phyloP scores from a whole-genome alignment of 2,113 vertebrate species.

The Burhinus oedicnemus region DNA sequence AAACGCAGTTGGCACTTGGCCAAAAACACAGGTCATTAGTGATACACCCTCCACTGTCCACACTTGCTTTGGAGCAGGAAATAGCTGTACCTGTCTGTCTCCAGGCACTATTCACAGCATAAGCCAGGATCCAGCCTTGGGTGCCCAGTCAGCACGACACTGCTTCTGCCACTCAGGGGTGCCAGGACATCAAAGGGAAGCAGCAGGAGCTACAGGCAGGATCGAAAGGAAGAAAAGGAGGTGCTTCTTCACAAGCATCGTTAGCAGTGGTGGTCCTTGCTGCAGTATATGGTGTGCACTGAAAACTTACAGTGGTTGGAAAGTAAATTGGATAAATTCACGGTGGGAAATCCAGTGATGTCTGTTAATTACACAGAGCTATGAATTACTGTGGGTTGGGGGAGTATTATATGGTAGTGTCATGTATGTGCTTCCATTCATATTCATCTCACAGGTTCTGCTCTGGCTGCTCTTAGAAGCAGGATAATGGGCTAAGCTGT shows the following conservation, averaged over 20 bases:
- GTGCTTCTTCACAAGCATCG: fast-evolving
- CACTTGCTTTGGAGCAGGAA: background rate
- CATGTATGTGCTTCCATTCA: background rate
- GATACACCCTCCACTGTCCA: background rate
- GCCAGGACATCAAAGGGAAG: background rate
- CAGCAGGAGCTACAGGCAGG: background rate
- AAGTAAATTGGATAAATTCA: background rate
- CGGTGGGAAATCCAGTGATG: background rate
- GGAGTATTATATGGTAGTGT: background rate
- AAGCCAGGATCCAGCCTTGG: background rate
- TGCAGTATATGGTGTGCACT: background rate
- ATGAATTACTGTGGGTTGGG: background rate
- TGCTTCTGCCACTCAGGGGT: background rate
- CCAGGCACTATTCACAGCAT: background rate
- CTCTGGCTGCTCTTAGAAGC: background rate
- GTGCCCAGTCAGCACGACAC: background rate
- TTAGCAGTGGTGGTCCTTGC: background rate
- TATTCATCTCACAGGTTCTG: background rate
- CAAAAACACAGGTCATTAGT: background rate
- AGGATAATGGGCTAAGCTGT: background rate
- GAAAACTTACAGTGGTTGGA: background rate
- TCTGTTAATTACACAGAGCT: background rate
- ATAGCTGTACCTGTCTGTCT: background rate
- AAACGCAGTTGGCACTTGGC: background rate
- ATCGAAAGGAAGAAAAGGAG: background rate